A percentile compares a stretch with the other conserved stretches of the same genome.
phyloP scores from a whole-genome alignment of 2,888 invertebrate genomes.

The Philhelius pedissequus region DNA sequence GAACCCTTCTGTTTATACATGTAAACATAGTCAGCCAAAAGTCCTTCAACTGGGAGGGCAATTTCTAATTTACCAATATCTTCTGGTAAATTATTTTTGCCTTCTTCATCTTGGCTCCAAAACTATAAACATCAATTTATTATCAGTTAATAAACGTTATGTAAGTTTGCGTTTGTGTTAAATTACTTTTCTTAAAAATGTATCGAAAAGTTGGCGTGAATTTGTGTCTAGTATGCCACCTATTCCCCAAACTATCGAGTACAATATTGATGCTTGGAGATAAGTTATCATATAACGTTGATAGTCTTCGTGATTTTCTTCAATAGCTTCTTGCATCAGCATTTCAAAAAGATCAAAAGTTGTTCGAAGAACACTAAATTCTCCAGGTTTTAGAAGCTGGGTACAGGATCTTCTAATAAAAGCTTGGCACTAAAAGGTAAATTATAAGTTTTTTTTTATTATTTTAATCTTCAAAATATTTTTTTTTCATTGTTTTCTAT shows the following conservation, averaged over 20 bases:
- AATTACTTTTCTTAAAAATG: conserved; percentile 80
- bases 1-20: conserved; percentile 89
- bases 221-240: conserved; percentile 88
- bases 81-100: conserved; percentile 81
- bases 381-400: conserved; percentile 84
- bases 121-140: too few species aligned
- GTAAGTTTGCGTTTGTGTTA: too few species aligned
- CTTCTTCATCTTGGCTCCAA: conserved; percentile 72
- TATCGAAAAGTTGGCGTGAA: conserved; percentile 85
- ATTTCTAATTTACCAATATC: conserved; percentile 85
- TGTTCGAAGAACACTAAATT: conserved; percentile 85
- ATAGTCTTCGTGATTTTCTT: conserved; percentile 84
- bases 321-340: conserved; percentile 86
- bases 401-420: conserved; percentile 86
- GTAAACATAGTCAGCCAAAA: conserved; percentile 90
- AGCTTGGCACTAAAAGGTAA: conserved; percentile 76
- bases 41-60: conserved; percentile 87
- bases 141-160: too few species aligned
- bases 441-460: too few species aligned
- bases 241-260: conserved; percentile 90
- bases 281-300: conserved; percentile 85
- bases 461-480: too few species aligned
- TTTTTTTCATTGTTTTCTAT: too few species aligned
- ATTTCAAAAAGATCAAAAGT: conserved; percentile 88
- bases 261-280: conserved; percentile 88